phyloP scores from a whole-genome alignment of 2,888 invertebrate genomes.

The Muscina levida region DNA sequence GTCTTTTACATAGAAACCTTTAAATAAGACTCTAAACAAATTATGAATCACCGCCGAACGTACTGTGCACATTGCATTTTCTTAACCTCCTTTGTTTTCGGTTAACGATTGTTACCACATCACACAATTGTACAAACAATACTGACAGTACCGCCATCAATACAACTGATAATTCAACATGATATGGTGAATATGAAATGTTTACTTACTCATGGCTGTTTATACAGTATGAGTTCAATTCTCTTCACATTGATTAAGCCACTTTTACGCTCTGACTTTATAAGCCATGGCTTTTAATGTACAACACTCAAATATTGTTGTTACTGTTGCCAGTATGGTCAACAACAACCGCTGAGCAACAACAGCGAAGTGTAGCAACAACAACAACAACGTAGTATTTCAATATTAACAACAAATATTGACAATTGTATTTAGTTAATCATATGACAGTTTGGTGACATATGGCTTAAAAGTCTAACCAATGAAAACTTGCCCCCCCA shows the following conservation, averaged over 20 bases:
- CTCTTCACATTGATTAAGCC: not conserved
- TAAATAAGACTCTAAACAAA: no score
- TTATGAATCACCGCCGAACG: no score
- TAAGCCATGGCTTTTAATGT: constrained; percentile 15
- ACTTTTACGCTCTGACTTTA: not conserved
- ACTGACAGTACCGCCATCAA: not conserved
- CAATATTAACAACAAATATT: constrained; percentile 40
- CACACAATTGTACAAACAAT: not conserved
- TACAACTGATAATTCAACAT: not conserved
- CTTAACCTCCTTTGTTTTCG: no score
- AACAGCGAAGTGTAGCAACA: not conserved
- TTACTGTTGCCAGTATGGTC: not conserved
- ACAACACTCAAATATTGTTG: not conserved
- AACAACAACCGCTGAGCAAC: no score
- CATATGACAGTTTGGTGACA: constrained; percentile 60
- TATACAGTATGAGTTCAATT: not conserved
- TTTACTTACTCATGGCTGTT: not conserved
- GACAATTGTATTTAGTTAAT: constrained; percentile 60
- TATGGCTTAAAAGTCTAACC: constrained; percentile 44
- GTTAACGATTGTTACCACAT: not conserved
- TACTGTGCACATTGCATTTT: no score
- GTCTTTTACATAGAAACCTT: no score
- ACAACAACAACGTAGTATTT: not conserved
- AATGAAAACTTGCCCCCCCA: not conserved
- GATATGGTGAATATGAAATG: constrained; percentile 16